Conservation (phyloP, 1,140 invertebrate genomes). For the Neodiprion pinetum region DNA sequence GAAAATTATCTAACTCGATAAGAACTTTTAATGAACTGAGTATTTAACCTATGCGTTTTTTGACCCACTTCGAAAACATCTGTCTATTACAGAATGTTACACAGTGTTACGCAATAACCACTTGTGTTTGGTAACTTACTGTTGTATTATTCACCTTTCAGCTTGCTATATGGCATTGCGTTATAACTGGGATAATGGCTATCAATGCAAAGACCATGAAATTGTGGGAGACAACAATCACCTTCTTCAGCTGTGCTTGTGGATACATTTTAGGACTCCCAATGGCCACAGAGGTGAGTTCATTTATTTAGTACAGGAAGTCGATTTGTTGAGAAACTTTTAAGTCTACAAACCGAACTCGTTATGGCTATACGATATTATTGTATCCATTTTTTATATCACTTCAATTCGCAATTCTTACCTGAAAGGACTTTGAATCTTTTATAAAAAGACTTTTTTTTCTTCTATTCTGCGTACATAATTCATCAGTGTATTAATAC, state of each 20-base stretch:
- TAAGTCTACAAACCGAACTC: too few relatives aligned
- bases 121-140: constrained; percentile 3
- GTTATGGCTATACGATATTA: too few relatives aligned
- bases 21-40: too few relatives aligned
- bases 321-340: too few relatives aligned
- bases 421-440: too few relatives aligned
- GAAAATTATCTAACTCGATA: too few relatives aligned
- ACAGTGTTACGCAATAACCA: neutral
- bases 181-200: constrained; percentile 81
- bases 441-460: too few relatives aligned
- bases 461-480: too few relatives aligned
- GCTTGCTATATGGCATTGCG: constrained; percentile 81
- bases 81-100: neutral
- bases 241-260: constrained; percentile 83
- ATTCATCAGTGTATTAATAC: too few relatives aligned
- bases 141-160: constrained; percentile 61
- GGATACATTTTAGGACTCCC: constrained; percentile 86
- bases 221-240: constrained; percentile 84
- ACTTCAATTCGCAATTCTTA: too few relatives aligned
- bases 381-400: too few relatives aligned
- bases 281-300: constrained; percentile 85
- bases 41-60: too few relatives aligned
- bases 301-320: neutral
- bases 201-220: constrained; percentile 75
- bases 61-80: neutral